Evolutionary conservation across 1,140 invertebrate species (phyloP), one percentile per base, ranked within the genome.

Genomic region (Andricus grossulariae): DNA sequence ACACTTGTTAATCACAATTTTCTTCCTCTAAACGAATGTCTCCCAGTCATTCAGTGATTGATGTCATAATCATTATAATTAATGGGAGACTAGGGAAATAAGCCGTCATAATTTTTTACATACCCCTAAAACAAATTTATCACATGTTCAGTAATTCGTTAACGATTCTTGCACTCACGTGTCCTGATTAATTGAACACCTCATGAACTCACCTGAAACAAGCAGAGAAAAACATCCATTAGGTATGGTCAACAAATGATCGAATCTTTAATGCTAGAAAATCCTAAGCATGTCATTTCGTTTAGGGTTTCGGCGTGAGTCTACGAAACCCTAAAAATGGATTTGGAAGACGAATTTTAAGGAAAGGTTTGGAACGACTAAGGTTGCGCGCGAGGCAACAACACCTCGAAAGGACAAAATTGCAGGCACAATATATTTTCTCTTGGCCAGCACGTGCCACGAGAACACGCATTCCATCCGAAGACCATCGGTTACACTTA

Each of bases 361-460:
- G n/a, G 39, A 32, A 32, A 39, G 60, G n/a, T 25, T 66, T 25
- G 39, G 60, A 66, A 66, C 45, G 32, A 66, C 39, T 66, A 21
- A 66, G 60, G 60, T 66, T 21, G 60, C 32, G 60, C 60, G 60
- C 60, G 60, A 66, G 60, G 60, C 82, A 82, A 78, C 72, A 82
- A 81, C 77, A 78, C 79, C 77, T 73, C 32, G 71, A 77, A 50
- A 49, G 72, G 71, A 32, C 76, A 49, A 79, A 76, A 70, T 81
- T 72, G 73, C 75, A 75, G 71, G 74, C 70, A 72, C 79, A 77
- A 75, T 85, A 82, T 82, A 82, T 78, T 81, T 78, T 74, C 77
- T 72, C 70, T 73, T 74, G 74, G 78, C 76, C 77, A 83, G 81
- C 84, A 88, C 86, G 86, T 84, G 85, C 86, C 83, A 77, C 25